Conservation (phyloP, 2,113 vertebrate species). For the Lasiurus borealis region DNA sequence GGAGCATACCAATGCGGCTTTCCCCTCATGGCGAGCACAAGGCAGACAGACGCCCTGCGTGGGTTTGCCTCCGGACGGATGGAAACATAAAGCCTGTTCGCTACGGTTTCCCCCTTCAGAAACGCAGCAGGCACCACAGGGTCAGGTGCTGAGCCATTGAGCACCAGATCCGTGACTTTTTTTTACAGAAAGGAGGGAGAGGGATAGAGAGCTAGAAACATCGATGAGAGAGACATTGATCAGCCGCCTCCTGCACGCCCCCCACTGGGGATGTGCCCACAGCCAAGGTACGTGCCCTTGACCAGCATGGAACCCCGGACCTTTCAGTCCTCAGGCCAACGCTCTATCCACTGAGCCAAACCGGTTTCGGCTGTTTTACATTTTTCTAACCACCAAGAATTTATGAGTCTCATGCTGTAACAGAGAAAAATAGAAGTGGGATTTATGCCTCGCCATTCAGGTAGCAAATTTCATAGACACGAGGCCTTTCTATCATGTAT, state of each 20-base stretch:
- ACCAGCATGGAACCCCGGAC: too few species aligned
- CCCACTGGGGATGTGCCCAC: too few species aligned
- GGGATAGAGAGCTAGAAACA: too few species aligned
- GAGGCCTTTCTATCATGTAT: background rate
- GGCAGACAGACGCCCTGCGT: background rate
- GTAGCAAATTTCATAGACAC: too few species aligned
- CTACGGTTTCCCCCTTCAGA: background rate
- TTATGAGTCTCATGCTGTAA: background rate
- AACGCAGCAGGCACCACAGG: background rate
- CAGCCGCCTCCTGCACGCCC: too few species aligned
- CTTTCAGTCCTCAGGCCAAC: too few species aligned
- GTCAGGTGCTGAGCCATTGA: background rate
- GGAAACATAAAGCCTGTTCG: slow-evolving; percentile 24
- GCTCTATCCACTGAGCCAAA: too few species aligned
- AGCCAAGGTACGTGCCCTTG: too few species aligned
- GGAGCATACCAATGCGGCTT: slow-evolving; percentile 32
- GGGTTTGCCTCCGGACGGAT: background rate
- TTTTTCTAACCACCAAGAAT: background rate
- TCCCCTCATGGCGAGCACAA: background rate
- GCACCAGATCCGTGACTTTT: background rate
- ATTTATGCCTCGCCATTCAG: background rate
- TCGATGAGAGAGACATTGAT: too few species aligned
- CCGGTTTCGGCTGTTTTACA: too few species aligned
- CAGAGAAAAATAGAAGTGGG: slow-evolving; percentile 24
- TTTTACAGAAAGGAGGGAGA: too few species aligned